Evolutionary conservation across 2,797 vertebrate genomes (phyloP), one percentile per base, ranked within the genome.

Genomic region (Bucorvus abyssinicus): DNA sequence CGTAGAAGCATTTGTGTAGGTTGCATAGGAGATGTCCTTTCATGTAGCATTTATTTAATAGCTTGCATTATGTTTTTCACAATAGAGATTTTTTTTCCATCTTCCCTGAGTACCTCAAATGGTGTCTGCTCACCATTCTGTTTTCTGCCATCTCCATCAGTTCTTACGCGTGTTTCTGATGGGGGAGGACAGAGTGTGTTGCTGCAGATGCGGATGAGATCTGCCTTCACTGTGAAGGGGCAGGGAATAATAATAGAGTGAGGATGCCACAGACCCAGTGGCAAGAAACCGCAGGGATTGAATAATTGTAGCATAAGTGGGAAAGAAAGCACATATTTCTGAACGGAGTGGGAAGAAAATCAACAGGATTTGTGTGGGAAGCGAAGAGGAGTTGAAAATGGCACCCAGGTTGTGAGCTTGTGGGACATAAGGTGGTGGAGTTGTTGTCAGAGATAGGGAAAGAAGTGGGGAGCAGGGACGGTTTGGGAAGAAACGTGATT

Each of bases 311-410:
- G 55, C 34, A 11, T 55, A 69, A 84, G 32, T 52, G 78, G 64
- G 81, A 81, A 91, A 84, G 74, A 32, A 79, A 71, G 80, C 19
- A 82, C 91, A 36, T 81, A 87, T 83, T 94, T 94, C 93, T 95
- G 90, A 91, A 87, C 2, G 3, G 56, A 74, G 74, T 68, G 64
- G 83, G 91, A 91, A 94, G 85, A 56, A 92, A 93, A 94, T 89
- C 32, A 6, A 93, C 95, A 96, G 93, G 75, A 94, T 95, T 89
- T 96, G 91, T 90, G 95, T 95, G 94, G 95, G 95, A 96, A 67
- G 95, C 1, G 2, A 83, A 81, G 87, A 93, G 84, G 80, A 94
- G 83, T 97, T 91, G 88, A 45, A 96, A 96, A 95, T 89, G 93
- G 77, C 95, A 94, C 87, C 67, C 94, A 89, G 96, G 95, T 94